A percentile compares a stretch with the other conserved stretches of the same genome.
Evolutionary conservation across 1,140 invertebrate genomes (phyloP).

Genomic region (Drosophila leontia): DNA sequence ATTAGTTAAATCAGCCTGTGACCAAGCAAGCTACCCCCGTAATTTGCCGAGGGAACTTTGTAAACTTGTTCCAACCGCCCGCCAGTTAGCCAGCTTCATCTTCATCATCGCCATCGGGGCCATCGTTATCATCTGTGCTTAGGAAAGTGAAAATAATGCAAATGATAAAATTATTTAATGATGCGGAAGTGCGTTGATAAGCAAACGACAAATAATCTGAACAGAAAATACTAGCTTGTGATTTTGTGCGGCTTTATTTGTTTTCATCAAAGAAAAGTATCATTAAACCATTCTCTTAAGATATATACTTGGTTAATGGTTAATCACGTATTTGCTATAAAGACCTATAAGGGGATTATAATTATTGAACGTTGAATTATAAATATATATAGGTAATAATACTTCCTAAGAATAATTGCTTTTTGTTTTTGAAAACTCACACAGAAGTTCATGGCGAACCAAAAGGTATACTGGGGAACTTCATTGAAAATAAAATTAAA

Average conservation of each 20-base stretch:
- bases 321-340: neutral
- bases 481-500: neutral
- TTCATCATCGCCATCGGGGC: slow-evolving; percentile 36
- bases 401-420: too few species aligned
- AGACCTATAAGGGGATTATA: neutral
- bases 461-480: neutral
- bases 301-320: neutral
- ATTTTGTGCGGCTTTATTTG: slow-evolving; percentile 3
- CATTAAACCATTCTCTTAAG: neutral
- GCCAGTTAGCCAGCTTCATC: slow-evolving; percentile 32
- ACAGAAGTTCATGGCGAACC: neutral
- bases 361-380: neutral
- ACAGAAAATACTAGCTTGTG: slow-evolving; percentile 22
- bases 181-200: slow-evolving; percentile 82
- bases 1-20: slow-evolving; percentile 68
- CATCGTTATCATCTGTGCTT: slow-evolving; percentile 57
- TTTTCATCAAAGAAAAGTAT: neutral
- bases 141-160: slow-evolving; percentile 82
- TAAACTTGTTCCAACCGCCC: slow-evolving; percentile 12
- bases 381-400: neutral
- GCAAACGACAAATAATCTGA: slow-evolving; percentile 74
- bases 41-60: slow-evolving; percentile 21
- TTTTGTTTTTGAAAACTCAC: too few species aligned
- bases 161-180: slow-evolving; percentile 83
- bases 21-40: slow-evolving; percentile 24